These are phyloP conservation scores for Oreochromis grahami DNA, from an alignment of 2,797 vertebrate species.

Conservation along the genomic window DNA sequence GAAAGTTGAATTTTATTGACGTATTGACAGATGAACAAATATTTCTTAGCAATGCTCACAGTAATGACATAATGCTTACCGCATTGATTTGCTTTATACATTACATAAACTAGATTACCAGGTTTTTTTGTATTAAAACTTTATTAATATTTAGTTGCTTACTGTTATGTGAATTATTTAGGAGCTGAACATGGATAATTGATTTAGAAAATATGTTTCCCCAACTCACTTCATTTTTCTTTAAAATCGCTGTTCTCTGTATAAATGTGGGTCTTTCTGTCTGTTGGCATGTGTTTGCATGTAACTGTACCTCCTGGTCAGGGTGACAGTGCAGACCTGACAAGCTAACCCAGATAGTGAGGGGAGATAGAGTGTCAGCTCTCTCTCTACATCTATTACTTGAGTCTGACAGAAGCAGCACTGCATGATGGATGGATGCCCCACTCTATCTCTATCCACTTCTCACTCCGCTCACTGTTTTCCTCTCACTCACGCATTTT, in stretches of 20 bases:
- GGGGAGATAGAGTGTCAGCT: conserved; percentile 61
- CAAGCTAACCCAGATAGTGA: conserved; percentile 61
- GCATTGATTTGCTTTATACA: not conserved
- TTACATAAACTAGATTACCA: not conserved
- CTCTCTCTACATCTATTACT: conserved; percentile 64
- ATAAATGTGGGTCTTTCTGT: not conserved
- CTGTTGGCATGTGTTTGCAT: not conserved
- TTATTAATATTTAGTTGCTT: not conserved
- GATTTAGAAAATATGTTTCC: not conserved
- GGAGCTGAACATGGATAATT: not conserved
- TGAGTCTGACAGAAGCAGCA: conserved; percentile 54
- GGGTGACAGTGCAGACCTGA: conserved; percentile 58
- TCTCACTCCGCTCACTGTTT: conserved; percentile 35
- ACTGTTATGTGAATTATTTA: not conserved
- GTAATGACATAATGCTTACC: not conserved
- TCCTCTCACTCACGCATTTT: conserved; percentile 32
- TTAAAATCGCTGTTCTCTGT: not conserved
- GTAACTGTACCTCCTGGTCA: conserved; percentile 13
- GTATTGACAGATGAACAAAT: not conserved
- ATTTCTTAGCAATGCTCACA: not conserved
- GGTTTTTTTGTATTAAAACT: not conserved
- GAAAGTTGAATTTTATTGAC: not conserved
- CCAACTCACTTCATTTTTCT: not conserved
- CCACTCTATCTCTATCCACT: conserved; percentile 35
- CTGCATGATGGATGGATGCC: conserved; percentile 60